Conservation (phyloP, 2,888 invertebrate species). For the Dasypolia templi region DNA sequence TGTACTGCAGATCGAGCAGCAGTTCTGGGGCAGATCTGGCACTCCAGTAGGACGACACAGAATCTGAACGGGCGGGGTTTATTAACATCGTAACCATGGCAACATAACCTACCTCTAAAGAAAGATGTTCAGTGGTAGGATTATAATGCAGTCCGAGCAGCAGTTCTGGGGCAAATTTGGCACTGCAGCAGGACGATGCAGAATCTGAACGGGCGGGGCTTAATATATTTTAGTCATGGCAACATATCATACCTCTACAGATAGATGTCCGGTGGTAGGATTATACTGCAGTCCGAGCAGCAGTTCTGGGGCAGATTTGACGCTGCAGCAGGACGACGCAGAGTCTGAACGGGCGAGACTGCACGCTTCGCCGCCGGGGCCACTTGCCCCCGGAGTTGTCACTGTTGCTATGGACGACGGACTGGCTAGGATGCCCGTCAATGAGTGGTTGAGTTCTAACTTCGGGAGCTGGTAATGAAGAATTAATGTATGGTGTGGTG, state of each 20-base stretch:
- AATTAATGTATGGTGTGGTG: background rate
- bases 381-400: constrained; percentile 69
- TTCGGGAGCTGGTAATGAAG: constrained; percentile 78
- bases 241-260: constrained; percentile 93
- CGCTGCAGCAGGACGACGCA: constrained; percentile 97
- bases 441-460: constrained; percentile 79
- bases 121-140: constrained; percentile 97
- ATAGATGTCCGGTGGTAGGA: constrained; percentile 97
- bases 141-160: constrained; percentile 97
- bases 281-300: constrained; percentile 97
- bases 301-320: constrained; percentile 97
- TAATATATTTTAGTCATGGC: no score
- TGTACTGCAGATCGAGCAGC: constrained; percentile 97
- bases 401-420: constrained; percentile 82
- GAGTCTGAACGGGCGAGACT: constrained; percentile 97
- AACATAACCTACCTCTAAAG: constrained; percentile 93
- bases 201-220: constrained; percentile 97
- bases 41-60: constrained; percentile 98
- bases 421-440: constrained; percentile 82
- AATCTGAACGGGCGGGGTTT: constrained; percentile 97
- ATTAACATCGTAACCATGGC: no score
- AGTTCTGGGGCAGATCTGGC: constrained; percentile 97
- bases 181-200: constrained; percentile 97
- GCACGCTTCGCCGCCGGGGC: constrained; percentile 84
- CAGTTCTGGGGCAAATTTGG: constrained; percentile 97